Evolutionary conservation across 2,113 vertebrate genomes (phyloP).

Genomic region (Myxocyprinus asiaticus): DNA sequence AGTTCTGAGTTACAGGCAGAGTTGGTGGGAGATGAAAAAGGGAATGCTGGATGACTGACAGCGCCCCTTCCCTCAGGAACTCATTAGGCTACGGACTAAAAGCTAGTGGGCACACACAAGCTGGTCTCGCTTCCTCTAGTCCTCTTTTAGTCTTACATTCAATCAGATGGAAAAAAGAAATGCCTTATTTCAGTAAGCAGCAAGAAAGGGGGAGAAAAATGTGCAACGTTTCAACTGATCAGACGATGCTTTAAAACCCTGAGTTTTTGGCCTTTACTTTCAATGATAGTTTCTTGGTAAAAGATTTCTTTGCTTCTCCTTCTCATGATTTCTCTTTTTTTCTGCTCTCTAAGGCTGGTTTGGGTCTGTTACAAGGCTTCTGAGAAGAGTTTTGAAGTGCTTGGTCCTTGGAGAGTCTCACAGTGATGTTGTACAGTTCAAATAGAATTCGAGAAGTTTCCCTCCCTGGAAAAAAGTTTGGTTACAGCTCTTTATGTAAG

Average conservation of each 20-base stretch:
- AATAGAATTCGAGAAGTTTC: slow-evolving; percentile 51
- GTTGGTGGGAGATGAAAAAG: slow-evolving; percentile 59
- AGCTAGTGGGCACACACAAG: slow-evolving; percentile 77
- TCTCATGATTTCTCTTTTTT: slow-evolving; percentile 46
- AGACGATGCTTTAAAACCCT: slow-evolving; percentile 65
- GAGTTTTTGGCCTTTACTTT: slow-evolving; percentile 65
- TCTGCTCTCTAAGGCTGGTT: slow-evolving; percentile 65
- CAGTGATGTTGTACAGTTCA: slow-evolving; percentile 49
- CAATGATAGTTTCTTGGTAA: slow-evolving; percentile 67
- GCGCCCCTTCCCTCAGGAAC: slow-evolving; percentile 78
- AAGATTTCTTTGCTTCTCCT: slow-evolving; percentile 61
- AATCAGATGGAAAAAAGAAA: slow-evolving; percentile 71
- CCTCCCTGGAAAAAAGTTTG: slow-evolving; percentile 32
- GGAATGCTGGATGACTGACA: slow-evolving; percentile 72
- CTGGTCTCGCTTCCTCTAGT: slow-evolving; percentile 68
- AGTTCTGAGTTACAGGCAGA: slow-evolving; percentile 69
- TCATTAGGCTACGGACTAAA: slow-evolving; percentile 83
- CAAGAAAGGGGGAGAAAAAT: not conserved
- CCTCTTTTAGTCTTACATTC: slow-evolving; percentile 76
- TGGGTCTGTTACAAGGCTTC: slow-evolving; percentile 72
- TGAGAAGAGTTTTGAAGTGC: slow-evolving; percentile 76
- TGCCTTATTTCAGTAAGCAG: slow-evolving; percentile 70
- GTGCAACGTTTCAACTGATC: slow-evolving; percentile 70
- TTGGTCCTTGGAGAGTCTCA: slow-evolving; percentile 69
- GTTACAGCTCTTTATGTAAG: slow-evolving; percentile 32